Evolutionary conservation across 92 coral and sea anemone species (phyloP), one percentile per base, ranked within the genome.

Genomic region (Paragorgia papillata): DNA sequence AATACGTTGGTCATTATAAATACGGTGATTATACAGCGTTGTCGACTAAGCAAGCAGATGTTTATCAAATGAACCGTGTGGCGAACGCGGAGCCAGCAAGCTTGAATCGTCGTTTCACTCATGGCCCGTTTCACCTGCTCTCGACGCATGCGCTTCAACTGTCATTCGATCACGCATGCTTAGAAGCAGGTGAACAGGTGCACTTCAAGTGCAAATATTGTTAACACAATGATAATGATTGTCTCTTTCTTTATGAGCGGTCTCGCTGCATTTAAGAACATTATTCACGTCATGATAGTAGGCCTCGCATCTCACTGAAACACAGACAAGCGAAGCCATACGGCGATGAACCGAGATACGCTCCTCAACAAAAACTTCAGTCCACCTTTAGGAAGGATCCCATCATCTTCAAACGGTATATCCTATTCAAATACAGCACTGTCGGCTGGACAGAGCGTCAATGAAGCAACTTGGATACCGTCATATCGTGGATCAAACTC

Each of bases 161-260:
- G 86, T 88, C 78, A 85, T 82, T 90, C 86, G 85, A 87, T 54
- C 79, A 80, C 97, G 97, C 99, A 82, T 89, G 99, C 99, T 96
- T 85, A 80, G 73, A 84, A 63, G 89, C 82, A 48, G 78, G 84
- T 63, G 88, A 91, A 89, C 99, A 95, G 99, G 99, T 95, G 99
- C 91, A 87, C 85, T 80, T 90, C 88, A 95, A 90, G 96, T 90
- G 96, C 96, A 90, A 95, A 91, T 91, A 91, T 89, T 95, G 99
- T 95, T 95, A 95, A 95, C 99, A 95, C 98, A 95, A 95, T 95
- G 99, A 86, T 89, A 95, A 88, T 92, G 95, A 93, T 95, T 95
- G 99, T 95, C 90, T 88, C 87, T 95, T 95, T 95, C 99, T 95
- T 91, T 91, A 91, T 93, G 99, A 88, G 88, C 99, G 92, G 96